Base-by-base conservation (phyloP, 2,797 vertebrate genomes). In the Chiroxiphia lanceolata region DNA sequence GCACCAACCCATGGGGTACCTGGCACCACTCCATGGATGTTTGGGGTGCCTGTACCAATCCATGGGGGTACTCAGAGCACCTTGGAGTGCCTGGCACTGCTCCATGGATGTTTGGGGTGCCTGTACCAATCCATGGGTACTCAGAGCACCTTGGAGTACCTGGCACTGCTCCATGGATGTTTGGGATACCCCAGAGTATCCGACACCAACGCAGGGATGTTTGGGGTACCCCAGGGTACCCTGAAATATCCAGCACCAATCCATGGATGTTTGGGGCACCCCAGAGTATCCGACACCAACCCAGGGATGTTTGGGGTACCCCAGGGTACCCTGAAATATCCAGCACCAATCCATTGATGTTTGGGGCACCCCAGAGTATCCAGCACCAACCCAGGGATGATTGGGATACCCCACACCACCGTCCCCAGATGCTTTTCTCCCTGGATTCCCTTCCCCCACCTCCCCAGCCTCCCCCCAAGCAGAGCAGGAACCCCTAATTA, bases 291-390 rank as follows among this genome's bases (percentile, higher is more conserved):
- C 10, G 5, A 5, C 34, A 60, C 25, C 34, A 38, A 0, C 7
- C 64, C 50, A 0, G 0, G 7, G 50, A 8, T 42, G 31, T 6
- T 50, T 14, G 60, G 67, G 44, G 59, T 1, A 3, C 1, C 25
- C 33, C 7, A 50, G 57, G 48, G 57, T 2, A 1, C 1, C 16
- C 25, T 13, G 11, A 47, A 1, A n/a, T 0, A 1, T 27, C 23
- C 61, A 3, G 19, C 19, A 10, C 13, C 48, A 0, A 9, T 9
- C 65, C 50, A 7, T 0, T 48, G 13, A 0, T 63, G 27, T 7
- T 10, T 17, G 27, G 60, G 26, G 18, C 3, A 40, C 12, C 16
- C 59, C 29, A 19, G 19, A 14, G 36, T 33, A 3, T 15, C 34
- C 3, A 29, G 29, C 4, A 15, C 25, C 53, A 1, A 13, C 0